Evolutionary conservation across 2,113 vertebrate genomes (phyloP), one percentile per base, ranked within the genome.

Genomic region (Platichthys stellatus): DNA sequence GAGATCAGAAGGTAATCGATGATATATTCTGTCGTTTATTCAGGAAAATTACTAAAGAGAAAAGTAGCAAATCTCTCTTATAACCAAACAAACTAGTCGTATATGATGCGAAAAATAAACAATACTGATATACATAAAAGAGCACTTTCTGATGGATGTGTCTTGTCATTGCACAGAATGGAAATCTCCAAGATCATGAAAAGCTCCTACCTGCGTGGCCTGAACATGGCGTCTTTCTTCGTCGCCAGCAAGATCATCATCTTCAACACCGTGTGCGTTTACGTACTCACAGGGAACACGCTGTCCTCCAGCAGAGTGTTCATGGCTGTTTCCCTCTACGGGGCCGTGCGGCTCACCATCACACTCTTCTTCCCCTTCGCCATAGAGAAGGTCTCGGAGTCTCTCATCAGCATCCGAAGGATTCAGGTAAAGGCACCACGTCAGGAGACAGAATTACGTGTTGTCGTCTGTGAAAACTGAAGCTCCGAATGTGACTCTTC

Each of bases 221-320:
- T 98, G 86, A 99, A 99, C 89, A 94, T 99, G 93, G 97, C 96
- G 0, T 97, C 96, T 0, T 99, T 98, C 92, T 99, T 98, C 58
- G 89, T 95, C 63, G 96, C 95, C 56, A 96, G 93, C 95, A 99
- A 99, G 93, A 92, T 99, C 71, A 97, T 97, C 14, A 75, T 98
- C 76, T 99, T 97, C 68, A 90, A 97, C 92, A 98, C 97, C 4
- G 95, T 99, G 93, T 93, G 95, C 23, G 93, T 95, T 0, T 98
- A 96, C 0, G 95, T 97, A 0, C 92, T 98, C 2, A 93, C 95
- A 5, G 98, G 97, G 73, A 94, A 97, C 5, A 40, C 57, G 20
- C 92, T 99, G 86, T 94, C 95, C 3, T 96, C 97, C 0, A 98
- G 97, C 81, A 94, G 84, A 0, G 95, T 98, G 66, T 99, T 99